Evolutionary conservation across 92 coral and sea anemone species (phyloP).

Genomic region (Paragorgia papillata): DNA sequence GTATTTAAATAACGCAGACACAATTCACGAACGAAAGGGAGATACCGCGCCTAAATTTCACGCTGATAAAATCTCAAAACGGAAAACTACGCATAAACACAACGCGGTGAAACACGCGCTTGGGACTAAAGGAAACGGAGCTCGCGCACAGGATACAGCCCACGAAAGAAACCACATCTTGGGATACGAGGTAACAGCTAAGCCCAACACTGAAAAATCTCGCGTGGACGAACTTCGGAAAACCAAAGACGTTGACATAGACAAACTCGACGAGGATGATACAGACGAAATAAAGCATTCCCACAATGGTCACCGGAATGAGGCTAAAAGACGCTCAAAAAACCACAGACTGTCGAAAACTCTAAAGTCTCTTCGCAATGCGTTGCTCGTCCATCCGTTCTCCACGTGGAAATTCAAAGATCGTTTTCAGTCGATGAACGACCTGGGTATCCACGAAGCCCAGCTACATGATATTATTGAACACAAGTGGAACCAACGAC

Average conservation of each 20-base stretch:
- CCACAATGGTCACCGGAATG: not conserved
- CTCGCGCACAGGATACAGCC: no score
- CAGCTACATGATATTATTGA: constrained; percentile 24
- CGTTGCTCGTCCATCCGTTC: constrained; percentile 33
- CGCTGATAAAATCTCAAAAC: not conserved
- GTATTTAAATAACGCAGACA: not conserved
- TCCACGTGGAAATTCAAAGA: constrained; percentile 25
- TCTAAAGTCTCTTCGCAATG: constrained; percentile 5
- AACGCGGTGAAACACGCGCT: no score
- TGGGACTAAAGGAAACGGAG: no score
- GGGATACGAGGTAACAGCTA: no score
- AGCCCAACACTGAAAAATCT: no score
- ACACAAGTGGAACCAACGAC: constrained; percentile 39
- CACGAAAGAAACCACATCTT: no score
- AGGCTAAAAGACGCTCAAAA: not conserved
- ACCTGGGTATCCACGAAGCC: constrained; percentile 37
- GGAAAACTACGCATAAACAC: not conserved
- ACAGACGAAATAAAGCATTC: not conserved
- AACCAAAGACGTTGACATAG: no score
- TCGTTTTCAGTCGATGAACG: constrained; percentile 23
- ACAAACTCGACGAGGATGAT: no score
- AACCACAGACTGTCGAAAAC: not conserved
- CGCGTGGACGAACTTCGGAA: no score
- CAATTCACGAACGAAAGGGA: not conserved
- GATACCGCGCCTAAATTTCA: not conserved